Evolutionary conservation across 1,140 invertebrate species (phyloP).

Genomic region (Leguminivora glycinivorella): DNA sequence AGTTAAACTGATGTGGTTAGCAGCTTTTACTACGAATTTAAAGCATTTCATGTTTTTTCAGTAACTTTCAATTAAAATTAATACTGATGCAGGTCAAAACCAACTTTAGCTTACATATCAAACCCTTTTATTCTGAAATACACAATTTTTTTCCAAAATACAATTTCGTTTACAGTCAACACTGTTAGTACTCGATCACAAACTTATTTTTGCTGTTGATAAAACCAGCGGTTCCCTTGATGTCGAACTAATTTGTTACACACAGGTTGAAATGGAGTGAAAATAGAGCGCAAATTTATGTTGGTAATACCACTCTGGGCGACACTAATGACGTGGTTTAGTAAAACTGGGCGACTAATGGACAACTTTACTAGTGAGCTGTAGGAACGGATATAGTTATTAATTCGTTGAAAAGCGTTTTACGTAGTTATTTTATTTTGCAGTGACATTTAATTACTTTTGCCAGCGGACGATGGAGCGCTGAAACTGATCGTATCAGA

Average conservation of each 20-base stretch:
- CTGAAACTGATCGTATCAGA: no score
- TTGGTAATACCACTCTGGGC: background rate
- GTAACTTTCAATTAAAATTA: background rate
- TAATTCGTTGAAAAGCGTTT: background rate
- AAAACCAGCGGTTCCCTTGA: background rate
- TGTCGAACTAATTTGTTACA: background rate
- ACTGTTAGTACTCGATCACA: background rate
- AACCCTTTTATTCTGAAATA: background rate
- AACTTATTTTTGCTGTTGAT: background rate
- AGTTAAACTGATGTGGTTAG: background rate
- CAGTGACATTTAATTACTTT: no score
- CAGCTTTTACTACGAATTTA: background rate
- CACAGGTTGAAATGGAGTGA: background rate
- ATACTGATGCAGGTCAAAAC: background rate
- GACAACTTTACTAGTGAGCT: constrained; percentile 1
- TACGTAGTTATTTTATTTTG: background rate
- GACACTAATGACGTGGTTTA: constrained; percentile 20
- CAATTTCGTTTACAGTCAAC: background rate
- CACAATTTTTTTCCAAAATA: background rate
- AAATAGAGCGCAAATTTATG: background rate
- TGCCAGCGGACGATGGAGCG: no score
- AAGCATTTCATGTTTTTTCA: background rate
- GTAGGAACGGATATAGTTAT: no score
- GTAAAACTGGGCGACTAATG: constrained; percentile 11
- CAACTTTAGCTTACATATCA: background rate